phyloP scores from a whole-genome alignment of 23 tunicate genomes.

The Halocynthia aurantium region DNA sequence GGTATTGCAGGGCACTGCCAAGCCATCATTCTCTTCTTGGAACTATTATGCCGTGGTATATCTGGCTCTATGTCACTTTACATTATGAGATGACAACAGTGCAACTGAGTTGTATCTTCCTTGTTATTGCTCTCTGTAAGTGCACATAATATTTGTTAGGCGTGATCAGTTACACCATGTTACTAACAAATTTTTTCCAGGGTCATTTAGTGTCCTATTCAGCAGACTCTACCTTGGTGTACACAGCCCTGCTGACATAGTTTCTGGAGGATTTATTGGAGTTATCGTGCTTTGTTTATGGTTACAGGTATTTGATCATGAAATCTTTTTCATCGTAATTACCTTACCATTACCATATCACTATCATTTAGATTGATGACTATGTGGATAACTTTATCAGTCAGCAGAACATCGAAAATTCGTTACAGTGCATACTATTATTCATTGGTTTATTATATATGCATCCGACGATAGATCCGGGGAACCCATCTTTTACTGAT shows the following conservation, averaged over 20 bases:
- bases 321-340: not conserved
- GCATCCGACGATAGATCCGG: slow-evolving; percentile 70
- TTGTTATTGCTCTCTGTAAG: slow-evolving; percentile 70
- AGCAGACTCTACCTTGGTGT: slow-evolving; percentile 95
- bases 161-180: not conserved
- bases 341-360: not conserved
- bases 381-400: slow-evolving; percentile 80
- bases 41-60: slow-evolving; percentile 93
- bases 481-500: slow-evolving; percentile 86
- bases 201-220: slow-evolving; percentile 95
- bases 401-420: slow-evolving; percentile 71
- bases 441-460: slow-evolving; percentile 44
- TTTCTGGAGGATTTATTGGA: slow-evolving; percentile 95
- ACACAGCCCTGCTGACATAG: slow-evolving; percentile 99
- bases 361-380: slow-evolving; percentile 59
- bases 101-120: slow-evolving; percentile 36
- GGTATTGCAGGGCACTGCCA: slow-evolving; percentile 83
- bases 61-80: slow-evolving; percentile 76
- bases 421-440: slow-evolving; percentile 23
- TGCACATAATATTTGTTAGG: not conserved
- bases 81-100: slow-evolving; percentile 68
- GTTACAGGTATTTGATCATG: slow-evolving; percentile 49
- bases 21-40: slow-evolving; percentile 94
- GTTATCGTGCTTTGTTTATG: slow-evolving; percentile 81
- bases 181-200: slow-evolving; percentile 18